Conservation (phyloP, 2,113 vertebrate species). For the Martes martes region DNA sequence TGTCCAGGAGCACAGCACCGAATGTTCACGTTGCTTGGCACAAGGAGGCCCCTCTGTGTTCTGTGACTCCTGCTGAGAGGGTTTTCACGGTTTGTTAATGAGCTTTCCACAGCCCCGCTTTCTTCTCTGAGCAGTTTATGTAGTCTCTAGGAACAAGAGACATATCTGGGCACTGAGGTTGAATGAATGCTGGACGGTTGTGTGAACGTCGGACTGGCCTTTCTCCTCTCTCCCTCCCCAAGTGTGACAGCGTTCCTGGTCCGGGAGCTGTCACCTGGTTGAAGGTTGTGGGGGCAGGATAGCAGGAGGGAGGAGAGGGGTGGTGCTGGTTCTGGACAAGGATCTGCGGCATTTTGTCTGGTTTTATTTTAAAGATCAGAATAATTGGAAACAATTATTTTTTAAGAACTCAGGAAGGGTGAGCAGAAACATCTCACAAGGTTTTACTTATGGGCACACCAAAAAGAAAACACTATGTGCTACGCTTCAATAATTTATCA, state of each 20-base stretch:
- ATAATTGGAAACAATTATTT: slow-evolving; percentile 68
- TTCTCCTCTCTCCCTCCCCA: neutral
- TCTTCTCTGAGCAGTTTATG: neutral
- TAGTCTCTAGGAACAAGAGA: slow-evolving; percentile 33
- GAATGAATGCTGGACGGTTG: slow-evolving; percentile 19
- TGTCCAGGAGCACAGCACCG: neutral
- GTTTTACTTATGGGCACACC: slow-evolving; percentile 37
- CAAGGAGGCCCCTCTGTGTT: neutral
- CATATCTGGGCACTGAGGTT: neutral
- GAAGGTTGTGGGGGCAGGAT: neutral
- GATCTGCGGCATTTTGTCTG: neutral
- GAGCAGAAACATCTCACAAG: slow-evolving; percentile 54
- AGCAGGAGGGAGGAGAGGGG: neutral
- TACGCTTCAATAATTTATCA: slow-evolving; percentile 70
- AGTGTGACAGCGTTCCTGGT: neutral
- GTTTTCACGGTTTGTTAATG: neutral
- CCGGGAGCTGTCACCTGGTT: neutral
- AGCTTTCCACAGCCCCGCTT: slow-evolving; percentile 47
- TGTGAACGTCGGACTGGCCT: neutral
- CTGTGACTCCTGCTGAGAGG: neutral
- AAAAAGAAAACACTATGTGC: slow-evolving; percentile 60
- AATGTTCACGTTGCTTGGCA: neutral
- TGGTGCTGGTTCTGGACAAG: neutral
- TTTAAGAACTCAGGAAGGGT: slow-evolving; percentile 53
- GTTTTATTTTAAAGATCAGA: slow-evolving; percentile 50